Percentiles rank a stretch among this genome's conserved stretches.
These are phyloP conservation scores for Brachystomella parvula DNA, from an alignment of 1,140 invertebrate genomes.

Conservation along the genomic window DNA sequence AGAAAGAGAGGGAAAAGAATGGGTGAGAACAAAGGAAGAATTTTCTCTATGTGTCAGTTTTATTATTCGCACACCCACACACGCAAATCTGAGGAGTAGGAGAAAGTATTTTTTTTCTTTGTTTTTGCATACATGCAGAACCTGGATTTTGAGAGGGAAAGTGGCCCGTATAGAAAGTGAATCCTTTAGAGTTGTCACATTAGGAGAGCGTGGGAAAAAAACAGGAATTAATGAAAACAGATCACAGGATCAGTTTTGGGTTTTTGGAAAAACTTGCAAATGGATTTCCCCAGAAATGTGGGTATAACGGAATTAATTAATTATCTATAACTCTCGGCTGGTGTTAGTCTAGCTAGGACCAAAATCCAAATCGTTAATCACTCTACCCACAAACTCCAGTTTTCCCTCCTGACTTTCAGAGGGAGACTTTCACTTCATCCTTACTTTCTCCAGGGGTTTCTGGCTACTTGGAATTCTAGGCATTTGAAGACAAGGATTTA, in stretches of 20 bases:
- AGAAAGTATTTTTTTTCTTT: neutral
- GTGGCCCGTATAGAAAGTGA: conserved; percentile 2
- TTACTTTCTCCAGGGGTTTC: neutral
- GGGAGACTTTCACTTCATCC: neutral
- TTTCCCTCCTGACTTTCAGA: neutral
- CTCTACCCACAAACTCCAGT: neutral
- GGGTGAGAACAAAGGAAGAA: neutral
- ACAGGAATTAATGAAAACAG: neutral
- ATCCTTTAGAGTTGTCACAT: neutral
- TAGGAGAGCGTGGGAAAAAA: neutral
- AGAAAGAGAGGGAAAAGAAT: neutral
- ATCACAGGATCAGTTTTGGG: too few relatives aligned
- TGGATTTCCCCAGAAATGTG: too few relatives aligned
- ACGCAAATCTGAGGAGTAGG: too few relatives aligned
- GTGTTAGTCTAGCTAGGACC: neutral
- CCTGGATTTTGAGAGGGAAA: too few relatives aligned
- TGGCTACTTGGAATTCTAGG: neutral
- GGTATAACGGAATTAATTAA: neutral
- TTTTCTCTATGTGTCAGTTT: too few relatives aligned
- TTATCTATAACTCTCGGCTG: conserved; percentile 5
- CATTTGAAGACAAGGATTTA: neutral
- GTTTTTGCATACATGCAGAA: too few relatives aligned
- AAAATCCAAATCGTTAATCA: neutral
- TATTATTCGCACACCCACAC: too few relatives aligned
- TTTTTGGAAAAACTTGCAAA: too few relatives aligned